phyloP scores from a whole-genome alignment of 2,888 invertebrate species.

The Alloscopus bannaensis region DNA sequence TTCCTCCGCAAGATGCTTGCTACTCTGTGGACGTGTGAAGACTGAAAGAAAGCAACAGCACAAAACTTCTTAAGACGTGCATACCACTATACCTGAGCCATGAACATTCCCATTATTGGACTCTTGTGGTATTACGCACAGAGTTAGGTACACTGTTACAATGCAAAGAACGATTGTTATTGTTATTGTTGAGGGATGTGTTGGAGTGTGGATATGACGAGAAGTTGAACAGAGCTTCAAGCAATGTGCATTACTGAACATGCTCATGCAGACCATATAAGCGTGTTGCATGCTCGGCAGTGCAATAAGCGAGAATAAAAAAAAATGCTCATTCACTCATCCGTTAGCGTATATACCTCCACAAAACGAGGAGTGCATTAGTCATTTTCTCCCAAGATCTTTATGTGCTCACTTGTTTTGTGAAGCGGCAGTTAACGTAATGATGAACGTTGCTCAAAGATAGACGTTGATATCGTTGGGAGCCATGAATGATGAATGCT shows the following conservation, averaged over 20 bases:
- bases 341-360: no score
- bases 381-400: constrained; percentile 45
- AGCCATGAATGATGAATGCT: no score
- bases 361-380: no score
- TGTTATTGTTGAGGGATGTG: constrained; percentile 22
- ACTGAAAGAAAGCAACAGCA: constrained; percentile 45
- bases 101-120: no score
- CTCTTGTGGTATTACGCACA: no score
- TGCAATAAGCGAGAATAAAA: not conserved
- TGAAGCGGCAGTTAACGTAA: no score
- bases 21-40: constrained; percentile 35
- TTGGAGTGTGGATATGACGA: constrained; percentile 5
- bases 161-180: constrained; percentile 7
- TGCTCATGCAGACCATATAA: not conserved
- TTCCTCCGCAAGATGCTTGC: constrained; percentile 20
- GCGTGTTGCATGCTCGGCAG: not conserved
- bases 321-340: no score
- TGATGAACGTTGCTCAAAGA: no score
- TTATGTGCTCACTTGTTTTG: not conserved
- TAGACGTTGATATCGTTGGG: no score
- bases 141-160: no score
- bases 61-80: constrained; percentile 42
- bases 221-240: constrained; percentile 22
- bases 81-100: no score
- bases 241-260: not conserved